Conservation (phyloP, 2,113 vertebrate genomes). For the Platycercus adscitus region DNA sequence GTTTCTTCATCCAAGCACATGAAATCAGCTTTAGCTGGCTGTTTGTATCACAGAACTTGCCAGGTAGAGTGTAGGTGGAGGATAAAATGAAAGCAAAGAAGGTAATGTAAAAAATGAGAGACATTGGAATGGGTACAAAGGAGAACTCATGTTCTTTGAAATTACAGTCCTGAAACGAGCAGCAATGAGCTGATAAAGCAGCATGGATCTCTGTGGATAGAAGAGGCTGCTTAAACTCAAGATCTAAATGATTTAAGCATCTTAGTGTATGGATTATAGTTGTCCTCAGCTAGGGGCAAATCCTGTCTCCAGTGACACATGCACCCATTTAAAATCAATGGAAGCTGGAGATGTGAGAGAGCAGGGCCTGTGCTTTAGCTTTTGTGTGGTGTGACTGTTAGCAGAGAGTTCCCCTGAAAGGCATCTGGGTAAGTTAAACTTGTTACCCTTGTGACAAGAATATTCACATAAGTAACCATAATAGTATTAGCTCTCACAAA, state of each 20-base stretch:
- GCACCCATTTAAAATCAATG: neutral
- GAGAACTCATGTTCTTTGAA: neutral
- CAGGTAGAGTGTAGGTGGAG: neutral
- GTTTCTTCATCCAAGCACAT: neutral
- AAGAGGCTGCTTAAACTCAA: neutral
- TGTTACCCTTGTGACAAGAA: constrained; percentile 2
- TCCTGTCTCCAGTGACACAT: neutral
- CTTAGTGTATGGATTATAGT: neutral
- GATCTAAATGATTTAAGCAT: neutral
- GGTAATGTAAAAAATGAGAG: neutral
- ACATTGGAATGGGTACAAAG: constrained; percentile 8
- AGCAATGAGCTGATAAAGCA: neutral
- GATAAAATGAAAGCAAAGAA: constrained; percentile 27
- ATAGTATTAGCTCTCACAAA: neutral
- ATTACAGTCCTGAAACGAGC: neutral
- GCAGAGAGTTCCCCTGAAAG: neutral
- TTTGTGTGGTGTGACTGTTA: neutral
- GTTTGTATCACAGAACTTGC: neutral
- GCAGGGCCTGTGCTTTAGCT: neutral
- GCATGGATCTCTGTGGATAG: neutral
- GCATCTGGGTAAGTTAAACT: neutral
- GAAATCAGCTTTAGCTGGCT: constrained; percentile 10
- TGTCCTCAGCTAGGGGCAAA: constrained; percentile 1
- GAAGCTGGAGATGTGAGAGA: neutral
- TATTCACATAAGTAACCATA: neutral